Evolutionary conservation across 2,113 vertebrate genomes (phyloP).

Genomic region (Ptychochromis oligacanthus): DNA sequence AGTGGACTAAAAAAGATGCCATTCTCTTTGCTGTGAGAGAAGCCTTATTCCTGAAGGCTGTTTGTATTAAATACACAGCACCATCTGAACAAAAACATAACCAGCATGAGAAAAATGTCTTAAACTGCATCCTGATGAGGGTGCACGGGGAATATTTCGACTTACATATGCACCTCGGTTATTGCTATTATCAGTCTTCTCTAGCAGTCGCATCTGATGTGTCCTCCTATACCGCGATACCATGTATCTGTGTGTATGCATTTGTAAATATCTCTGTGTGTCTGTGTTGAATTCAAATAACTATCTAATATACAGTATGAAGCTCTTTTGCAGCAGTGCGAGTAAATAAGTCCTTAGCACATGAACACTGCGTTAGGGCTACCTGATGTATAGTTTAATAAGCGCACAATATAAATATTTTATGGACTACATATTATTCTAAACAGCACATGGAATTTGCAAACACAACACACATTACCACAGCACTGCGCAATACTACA

Average conservation of each 20-base stretch:
- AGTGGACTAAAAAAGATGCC: neutral
- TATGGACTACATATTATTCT: constrained; percentile 39
- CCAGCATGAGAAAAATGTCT: neutral
- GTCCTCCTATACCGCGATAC: neutral
- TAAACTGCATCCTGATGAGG: neutral
- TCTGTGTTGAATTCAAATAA: neutral
- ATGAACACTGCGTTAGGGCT: neutral
- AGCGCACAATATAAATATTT: constrained; percentile 52
- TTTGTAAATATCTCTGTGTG: neutral
- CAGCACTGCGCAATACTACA: neutral
- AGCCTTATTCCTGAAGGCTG: constrained; percentile 32
- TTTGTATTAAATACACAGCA: constrained; percentile 35
- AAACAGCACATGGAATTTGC: neutral
- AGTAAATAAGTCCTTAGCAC: constrained; percentile 25
- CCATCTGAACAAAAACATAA: neutral
- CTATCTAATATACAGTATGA: constrained; percentile 17
- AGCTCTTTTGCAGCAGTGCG: neutral
- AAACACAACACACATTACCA: neutral
- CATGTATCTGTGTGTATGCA: neutral
- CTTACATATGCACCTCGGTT: constrained; percentile 41
- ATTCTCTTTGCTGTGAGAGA: neutral
- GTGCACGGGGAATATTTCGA: constrained; percentile 12
- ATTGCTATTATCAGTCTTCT: constrained; percentile 51
- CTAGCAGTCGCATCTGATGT: neutral
- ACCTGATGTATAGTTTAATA: constrained; percentile 67